Percentiles rank a stretch among this genome's conserved stretches.
phyloP scores from a whole-genome alignment of 1,140 invertebrate species.

The Subanguina moxae region DNA sequence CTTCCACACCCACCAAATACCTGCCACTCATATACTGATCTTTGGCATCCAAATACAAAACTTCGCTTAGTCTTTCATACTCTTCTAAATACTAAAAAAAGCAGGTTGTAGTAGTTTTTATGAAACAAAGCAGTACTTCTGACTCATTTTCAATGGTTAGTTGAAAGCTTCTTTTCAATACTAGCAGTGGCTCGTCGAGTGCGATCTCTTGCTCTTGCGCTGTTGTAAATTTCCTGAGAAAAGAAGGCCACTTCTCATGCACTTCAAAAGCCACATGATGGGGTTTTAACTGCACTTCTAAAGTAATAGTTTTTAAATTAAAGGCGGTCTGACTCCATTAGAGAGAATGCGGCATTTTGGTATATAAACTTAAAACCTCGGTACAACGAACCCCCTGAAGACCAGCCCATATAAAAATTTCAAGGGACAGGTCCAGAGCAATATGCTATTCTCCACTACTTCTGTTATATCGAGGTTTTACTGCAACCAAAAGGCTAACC shows the following conservation, averaged over 20 bases:
- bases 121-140: background rate
- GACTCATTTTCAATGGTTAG: slow-evolving; percentile 27
- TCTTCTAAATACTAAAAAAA: slow-evolving; percentile 32
- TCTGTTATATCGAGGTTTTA: too few species aligned
- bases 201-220: slow-evolving; percentile 41
- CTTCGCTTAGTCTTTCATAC: slow-evolving; percentile 36
- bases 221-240: slow-evolving; percentile 39
- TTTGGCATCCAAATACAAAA: slow-evolving; percentile 44
- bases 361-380: background rate
- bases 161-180: slow-evolving; percentile 41
- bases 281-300: slow-evolving; percentile 46
- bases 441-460: too few species aligned
- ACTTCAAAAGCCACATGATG: slow-evolving; percentile 42
- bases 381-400: background rate
- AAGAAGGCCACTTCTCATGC: slow-evolving; percentile 40
- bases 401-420: too few species aligned
- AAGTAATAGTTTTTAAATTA: too few species aligned
- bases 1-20: slow-evolving; percentile 41
- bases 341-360: background rate
- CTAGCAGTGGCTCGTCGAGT: slow-evolving; percentile 42
- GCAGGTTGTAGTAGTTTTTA: slow-evolving; percentile 15
- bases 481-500: slow-evolving; percentile 4
- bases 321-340: slow-evolving; percentile 8
- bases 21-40: slow-evolving; percentile 44
- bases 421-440: too few species aligned